Evolutionary conservation across 2,888 invertebrate genomes (phyloP).

Genomic region (Cosmopolites sordidus): DNA sequence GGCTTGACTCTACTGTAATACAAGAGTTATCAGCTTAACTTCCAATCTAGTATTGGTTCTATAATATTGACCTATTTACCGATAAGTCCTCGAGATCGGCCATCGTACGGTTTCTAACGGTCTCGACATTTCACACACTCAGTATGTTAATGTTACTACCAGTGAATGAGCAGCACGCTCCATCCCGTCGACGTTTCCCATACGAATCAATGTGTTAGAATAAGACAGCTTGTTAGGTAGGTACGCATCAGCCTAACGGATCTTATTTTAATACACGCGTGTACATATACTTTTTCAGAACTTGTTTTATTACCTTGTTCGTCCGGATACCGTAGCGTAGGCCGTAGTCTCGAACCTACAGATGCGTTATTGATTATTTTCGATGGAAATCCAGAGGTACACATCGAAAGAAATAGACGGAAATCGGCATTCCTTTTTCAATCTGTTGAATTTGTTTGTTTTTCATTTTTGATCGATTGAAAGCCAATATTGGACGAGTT

Average conservation of each 20-base stretch:
- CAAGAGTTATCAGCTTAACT: too few species aligned
- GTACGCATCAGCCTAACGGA: not conserved
- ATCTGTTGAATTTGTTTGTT: too few species aligned
- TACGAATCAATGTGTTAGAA: not conserved
- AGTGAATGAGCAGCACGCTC: slow-evolving; percentile 9
- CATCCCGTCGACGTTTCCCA: slow-evolving; percentile 2
- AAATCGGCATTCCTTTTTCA: too few species aligned
- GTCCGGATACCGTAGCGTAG: not conserved
- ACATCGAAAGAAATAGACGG: too few species aligned
- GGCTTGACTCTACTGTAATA: too few species aligned
- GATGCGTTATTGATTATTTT: too few species aligned
- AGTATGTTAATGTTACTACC: slow-evolving; percentile 29
- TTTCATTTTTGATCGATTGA: too few species aligned
- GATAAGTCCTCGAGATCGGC: slow-evolving; percentile 21
- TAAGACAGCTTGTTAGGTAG: not conserved
- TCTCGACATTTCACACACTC: slow-evolving; percentile 26
- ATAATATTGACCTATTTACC: slow-evolving; percentile 15
- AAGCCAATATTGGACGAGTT: too few species aligned
- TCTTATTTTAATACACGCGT: not conserved
- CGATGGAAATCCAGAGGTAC: too few species aligned
- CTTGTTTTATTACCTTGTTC: slow-evolving; percentile 10
- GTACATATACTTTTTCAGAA: not conserved
- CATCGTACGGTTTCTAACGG: slow-evolving; percentile 32
- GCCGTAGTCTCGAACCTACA: not conserved
- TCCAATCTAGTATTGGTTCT: not conserved